These are phyloP conservation scores for Acanthiza pusilla DNA, from an alignment of 2,797 vertebrate genomes.

Conservation along the genomic window DNA sequence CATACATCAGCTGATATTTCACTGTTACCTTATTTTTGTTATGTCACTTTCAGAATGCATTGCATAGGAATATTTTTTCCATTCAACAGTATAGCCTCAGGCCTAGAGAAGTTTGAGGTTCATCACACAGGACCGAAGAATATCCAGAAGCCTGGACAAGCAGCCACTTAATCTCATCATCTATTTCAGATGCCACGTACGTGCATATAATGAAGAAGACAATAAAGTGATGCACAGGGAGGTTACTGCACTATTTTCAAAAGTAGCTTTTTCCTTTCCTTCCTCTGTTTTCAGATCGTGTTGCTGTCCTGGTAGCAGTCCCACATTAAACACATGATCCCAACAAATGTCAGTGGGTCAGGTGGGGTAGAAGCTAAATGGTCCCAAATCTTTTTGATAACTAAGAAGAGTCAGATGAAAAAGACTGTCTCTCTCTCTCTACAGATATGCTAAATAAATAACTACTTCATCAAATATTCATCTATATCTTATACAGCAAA, in stretches of 20 bases:
- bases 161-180: background rate
- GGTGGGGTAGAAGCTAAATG: background rate
- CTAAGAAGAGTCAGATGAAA: background rate
- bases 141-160: background rate
- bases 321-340: background rate
- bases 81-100: background rate
- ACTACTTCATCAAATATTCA: slow-evolving; percentile 29
- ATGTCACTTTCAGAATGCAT: background rate
- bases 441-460: background rate
- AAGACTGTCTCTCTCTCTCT: background rate
- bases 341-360: background rate
- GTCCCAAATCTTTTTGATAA: background rate
- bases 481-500: background rate
- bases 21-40: background rate
- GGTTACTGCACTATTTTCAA: background rate
- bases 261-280: background rate
- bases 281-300: background rate
- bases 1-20: background rate
- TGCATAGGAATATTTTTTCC: background rate
- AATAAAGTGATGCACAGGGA: background rate
- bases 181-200: background rate
- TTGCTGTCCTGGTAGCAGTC: background rate
- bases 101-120: background rate
- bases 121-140: background rate
- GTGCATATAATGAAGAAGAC: background rate